Conservation (phyloP, 2,113 vertebrate genomes). For the Syngnathus scovelli region DNA sequence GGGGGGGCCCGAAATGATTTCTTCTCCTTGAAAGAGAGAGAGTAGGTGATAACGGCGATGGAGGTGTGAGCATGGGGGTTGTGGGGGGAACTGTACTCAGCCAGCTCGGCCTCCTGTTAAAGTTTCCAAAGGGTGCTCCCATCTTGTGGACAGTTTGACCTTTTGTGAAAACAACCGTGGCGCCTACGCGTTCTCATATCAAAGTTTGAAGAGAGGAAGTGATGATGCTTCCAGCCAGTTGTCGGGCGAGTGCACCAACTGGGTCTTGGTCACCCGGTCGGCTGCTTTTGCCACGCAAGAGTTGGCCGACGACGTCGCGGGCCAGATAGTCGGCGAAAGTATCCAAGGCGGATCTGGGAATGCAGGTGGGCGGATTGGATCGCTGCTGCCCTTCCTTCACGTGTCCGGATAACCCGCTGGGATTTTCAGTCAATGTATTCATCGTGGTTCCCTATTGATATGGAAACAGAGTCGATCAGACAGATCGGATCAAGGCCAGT, state of each 20-base stretch:
- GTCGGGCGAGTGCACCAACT: background rate
- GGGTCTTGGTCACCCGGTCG: background rate
- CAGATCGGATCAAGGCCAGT: too few species aligned
- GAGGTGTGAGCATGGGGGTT: too few species aligned
- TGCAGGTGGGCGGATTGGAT: background rate
- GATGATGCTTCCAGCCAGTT: constrained; percentile 1
- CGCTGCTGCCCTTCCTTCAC: background rate
- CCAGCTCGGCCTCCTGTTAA: too few species aligned
- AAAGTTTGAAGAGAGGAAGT: background rate
- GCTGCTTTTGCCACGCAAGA: background rate
- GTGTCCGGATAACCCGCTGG: background rate
- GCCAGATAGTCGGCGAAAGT: constrained; percentile 55
- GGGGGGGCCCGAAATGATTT: too few species aligned
- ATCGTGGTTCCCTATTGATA: background rate
- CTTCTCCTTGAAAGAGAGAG: too few species aligned
- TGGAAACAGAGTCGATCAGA: background rate
- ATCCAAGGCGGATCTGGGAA: constrained; percentile 6
- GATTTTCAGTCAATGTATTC: background rate
- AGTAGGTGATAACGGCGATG: too few species aligned
- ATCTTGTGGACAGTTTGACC: too few species aligned
- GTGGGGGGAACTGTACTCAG: too few species aligned
- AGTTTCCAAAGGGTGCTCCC: too few species aligned
- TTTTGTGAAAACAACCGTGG: too few species aligned
- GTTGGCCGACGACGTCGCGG: constrained; percentile 46
- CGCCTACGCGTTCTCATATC: too few species aligned